phyloP scores from a whole-genome alignment of 2,888 invertebrate genomes.

The Tuberolachnus salignus region DNA sequence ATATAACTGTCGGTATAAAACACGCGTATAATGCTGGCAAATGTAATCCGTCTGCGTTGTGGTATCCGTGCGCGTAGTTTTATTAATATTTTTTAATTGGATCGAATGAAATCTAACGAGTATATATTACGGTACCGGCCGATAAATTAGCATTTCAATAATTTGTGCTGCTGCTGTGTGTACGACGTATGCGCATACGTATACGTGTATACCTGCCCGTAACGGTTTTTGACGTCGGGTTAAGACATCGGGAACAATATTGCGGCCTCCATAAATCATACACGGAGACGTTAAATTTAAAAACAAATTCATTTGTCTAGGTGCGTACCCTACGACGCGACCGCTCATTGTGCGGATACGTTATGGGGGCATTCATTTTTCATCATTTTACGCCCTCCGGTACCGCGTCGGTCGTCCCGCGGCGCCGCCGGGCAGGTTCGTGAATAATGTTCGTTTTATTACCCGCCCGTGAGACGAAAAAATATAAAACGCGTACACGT shows the following conservation, averaged over 20 bases:
- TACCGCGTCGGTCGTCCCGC: slow-evolving; percentile 16
- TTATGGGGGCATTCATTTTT: slow-evolving; percentile 35
- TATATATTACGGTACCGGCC: no score
- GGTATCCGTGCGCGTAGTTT: background rate
- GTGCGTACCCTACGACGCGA: background rate
- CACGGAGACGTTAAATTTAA: slow-evolving; percentile 17
- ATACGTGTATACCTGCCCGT: background rate
- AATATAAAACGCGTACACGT: slow-evolving; percentile 8
- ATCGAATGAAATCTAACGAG: slow-evolving; percentile 6
- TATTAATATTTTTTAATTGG: slow-evolving; percentile 40
- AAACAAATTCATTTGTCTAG: slow-evolving; percentile 32
- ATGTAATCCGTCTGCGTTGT: background rate
- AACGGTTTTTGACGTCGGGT: slow-evolving; percentile 7
- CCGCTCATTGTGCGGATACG: slow-evolving; percentile 35
- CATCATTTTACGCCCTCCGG: slow-evolving; percentile 44
- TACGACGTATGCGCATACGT: background rate
- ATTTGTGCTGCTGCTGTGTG: no score
- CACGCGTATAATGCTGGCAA: slow-evolving; percentile 30
- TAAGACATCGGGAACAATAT: slow-evolving; percentile 37
- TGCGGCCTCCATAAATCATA: background rate
- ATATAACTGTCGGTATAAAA: background rate
- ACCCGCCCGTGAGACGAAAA: slow-evolving; percentile 14
- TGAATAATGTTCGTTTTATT: slow-evolving; percentile 43
- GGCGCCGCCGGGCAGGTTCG: background rate
- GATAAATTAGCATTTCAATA: slow-evolving; percentile 3